Conservation (phyloP, 2,888 invertebrate species). For the Morpho deidamia region DNA sequence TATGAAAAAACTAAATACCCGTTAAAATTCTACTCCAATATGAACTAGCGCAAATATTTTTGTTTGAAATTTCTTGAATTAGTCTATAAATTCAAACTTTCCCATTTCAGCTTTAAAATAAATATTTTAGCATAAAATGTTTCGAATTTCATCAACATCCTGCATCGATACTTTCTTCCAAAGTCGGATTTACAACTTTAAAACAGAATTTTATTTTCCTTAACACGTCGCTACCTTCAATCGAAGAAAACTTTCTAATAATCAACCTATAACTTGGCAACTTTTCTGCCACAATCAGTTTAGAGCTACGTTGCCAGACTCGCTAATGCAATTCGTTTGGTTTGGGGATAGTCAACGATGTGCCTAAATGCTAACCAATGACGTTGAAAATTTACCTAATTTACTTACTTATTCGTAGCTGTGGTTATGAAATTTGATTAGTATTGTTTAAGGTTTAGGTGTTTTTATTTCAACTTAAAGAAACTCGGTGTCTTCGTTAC, state of each 20-base stretch:
- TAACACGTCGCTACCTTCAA: conserved; percentile 11
- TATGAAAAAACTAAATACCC: too few relatives aligned
- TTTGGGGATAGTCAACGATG: background rate
- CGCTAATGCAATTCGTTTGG: conserved; percentile 3
- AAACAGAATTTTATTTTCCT: conserved; percentile 12
- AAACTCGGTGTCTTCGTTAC: too few relatives aligned
- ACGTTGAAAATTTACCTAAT: too few relatives aligned
- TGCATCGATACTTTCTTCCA: conserved; percentile 10
- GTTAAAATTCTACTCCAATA: too few relatives aligned
- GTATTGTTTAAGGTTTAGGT: too few relatives aligned
- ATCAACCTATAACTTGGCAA: conserved; percentile 14
- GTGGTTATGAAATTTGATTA: too few relatives aligned
- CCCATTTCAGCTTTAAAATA: conserved; percentile 6
- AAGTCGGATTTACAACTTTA: conserved; percentile 13
- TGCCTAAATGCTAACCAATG: background rate
- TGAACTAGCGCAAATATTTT: too few relatives aligned
- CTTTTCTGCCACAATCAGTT: conserved; percentile 16
- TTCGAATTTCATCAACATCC: background rate
- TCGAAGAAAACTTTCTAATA: conserved; percentile 13
- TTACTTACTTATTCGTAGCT: too few relatives aligned
- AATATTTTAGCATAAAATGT: conserved; percentile 11
- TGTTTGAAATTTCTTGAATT: background rate
- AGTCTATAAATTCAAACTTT: conserved; percentile 4
- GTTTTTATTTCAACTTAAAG: too few relatives aligned
- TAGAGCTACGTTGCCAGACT: conserved; percentile 12